These are phyloP conservation scores for Muricea muricata DNA, from an alignment of 92 coral and sea anemone genomes.

Conservation along the genomic window DNA sequence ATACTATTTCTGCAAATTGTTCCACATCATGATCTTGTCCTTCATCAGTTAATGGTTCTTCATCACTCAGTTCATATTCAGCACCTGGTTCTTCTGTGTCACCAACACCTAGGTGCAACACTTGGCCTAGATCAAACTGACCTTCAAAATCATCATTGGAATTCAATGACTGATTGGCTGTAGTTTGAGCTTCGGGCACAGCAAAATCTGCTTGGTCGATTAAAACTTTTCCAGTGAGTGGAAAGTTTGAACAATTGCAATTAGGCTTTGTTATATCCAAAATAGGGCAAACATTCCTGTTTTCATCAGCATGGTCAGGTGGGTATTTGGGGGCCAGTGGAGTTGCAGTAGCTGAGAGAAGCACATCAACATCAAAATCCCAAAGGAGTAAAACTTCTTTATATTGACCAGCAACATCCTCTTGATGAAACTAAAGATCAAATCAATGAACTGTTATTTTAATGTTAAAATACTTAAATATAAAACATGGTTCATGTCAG, in stretches of 20 bases:
- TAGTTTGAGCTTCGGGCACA: conserved; percentile 27
- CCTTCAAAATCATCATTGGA: neutral
- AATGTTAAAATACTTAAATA: too few species aligned
- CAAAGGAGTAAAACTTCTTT: neutral
- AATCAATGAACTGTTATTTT: too few species aligned
- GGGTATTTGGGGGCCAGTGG: conserved; percentile 14
- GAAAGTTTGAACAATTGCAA: conserved; percentile 26
- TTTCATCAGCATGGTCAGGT: conserved; percentile 3
- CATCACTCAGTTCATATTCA: conserved; percentile 1
- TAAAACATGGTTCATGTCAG: neutral
- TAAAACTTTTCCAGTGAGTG: conserved; percentile 6
- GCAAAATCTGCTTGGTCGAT: conserved; percentile 16
- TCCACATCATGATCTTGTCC: neutral
- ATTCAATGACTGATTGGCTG: neutral
- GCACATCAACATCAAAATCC: conserved; percentile 28
- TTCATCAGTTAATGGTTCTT: neutral
- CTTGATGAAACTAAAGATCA: conserved; percentile 10
- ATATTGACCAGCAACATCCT: conserved; percentile 6
- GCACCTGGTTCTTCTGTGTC: neutral
- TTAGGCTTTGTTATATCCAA: conserved; percentile 21
- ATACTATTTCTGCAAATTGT: conserved; percentile 27
- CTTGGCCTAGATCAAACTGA: conserved; percentile 8
- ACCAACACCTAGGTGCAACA: neutral
- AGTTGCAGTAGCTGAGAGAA: neutral
- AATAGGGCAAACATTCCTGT: conserved; percentile 4